A percentile compares a stretch with the other conserved stretches of the same genome.
Evolutionary conservation across 2,113 vertebrate species (phyloP).

Genomic region (Tragelaphus scriptus): DNA sequence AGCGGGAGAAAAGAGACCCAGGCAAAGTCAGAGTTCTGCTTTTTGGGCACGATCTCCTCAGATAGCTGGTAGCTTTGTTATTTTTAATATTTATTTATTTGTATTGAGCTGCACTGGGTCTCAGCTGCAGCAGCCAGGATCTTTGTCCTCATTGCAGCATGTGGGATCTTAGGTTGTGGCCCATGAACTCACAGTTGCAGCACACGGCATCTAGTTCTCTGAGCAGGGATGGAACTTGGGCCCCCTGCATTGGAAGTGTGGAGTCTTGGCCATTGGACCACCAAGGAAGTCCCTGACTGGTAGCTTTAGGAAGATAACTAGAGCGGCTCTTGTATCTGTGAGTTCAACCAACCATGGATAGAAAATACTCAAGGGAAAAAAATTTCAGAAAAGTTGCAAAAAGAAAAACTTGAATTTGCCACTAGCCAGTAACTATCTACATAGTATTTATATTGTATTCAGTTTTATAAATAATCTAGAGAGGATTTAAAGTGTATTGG

Average conservation of each 20-base stretch:
- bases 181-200: not conserved
- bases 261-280: not conserved
- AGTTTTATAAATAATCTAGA: not conserved
- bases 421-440: not conserved
- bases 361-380: not conserved
- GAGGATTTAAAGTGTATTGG: not conserved
- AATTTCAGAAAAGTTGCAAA: not conserved
- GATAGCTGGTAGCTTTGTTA: not conserved
- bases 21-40: not conserved
- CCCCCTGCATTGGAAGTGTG: not conserved
- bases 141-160: not conserved
- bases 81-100: not conserved
- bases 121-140: not conserved
- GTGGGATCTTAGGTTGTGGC: not conserved
- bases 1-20: not conserved
- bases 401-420: not conserved
- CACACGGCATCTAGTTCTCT: not conserved
- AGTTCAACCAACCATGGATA: not conserved
- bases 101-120: not conserved
- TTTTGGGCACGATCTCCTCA: not conserved
- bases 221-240: not conserved
- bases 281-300: not conserved
- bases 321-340: not conserved
- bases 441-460: not conserved
- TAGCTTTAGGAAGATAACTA: not conserved